Base-by-base conservation (phyloP, 92 coral and sea anemone genomes). In the Blastomussa wellsi region DNA sequence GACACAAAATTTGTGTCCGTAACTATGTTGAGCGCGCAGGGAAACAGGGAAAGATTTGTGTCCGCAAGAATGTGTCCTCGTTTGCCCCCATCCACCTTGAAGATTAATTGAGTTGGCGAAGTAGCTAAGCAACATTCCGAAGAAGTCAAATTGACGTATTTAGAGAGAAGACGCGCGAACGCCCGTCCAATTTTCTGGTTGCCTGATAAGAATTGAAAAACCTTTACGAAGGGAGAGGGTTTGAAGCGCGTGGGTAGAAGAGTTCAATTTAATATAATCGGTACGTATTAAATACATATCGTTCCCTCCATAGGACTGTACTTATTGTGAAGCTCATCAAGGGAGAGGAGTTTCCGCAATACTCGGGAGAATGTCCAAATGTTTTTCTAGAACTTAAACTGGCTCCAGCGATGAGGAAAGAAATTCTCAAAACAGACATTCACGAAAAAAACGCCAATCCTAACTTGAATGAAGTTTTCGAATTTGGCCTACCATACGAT, bases 331-430 rank as follows among this genome's bases (percentile, higher is more conserved):
- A 90, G 36, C 84, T 97, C 31, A 86, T 97, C 51, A 97, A 93
- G 86, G 99, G 94, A 2, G 99, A 97, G 44, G 97, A 97, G 38
- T 87, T 97, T 38, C 99, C 99, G 6, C 91, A 93, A 22, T 95
- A 95, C 39, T 82, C 87, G 76, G 94, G 95, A 20, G 95, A 97
- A 57, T 86, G 89, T 15, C 99, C 99, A 28, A 96, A 93, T 55
- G 97, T 88, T 15, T 93, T 88, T 86, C 88, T 97, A 78, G 98
- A 95, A 51, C 87, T 89, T 44, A 90, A 90, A 73, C 90, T 96
- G 36, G 64, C 91, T 31, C 98, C 95, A 55, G 91, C 91, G 10
- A 94, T 90, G 93, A 91, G 86, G 72, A 89, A 87, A 33, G 91
- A 92, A 14, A 88, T 87, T 48, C 86, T 94, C 15, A 96, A 94